Evolutionary conservation across 2,888 invertebrate species (phyloP), one percentile per base, ranked within the genome.

Genomic region (Caenorhabditis parvicauda): DNA sequence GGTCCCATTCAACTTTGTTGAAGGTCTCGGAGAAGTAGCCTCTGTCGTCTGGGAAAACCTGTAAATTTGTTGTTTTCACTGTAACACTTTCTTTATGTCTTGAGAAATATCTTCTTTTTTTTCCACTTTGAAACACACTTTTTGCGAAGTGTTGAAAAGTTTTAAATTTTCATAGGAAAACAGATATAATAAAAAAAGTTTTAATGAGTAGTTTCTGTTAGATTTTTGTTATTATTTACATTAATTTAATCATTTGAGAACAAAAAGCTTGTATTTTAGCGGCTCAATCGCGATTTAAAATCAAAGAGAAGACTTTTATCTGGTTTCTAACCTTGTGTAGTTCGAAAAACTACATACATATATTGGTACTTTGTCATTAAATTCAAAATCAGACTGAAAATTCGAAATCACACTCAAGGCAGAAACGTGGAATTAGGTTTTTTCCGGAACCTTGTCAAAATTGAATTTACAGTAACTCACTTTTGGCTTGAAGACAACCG

Each of bases 21-120:
- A 75, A 80, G 38, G 68, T 74, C 59, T 80, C 80, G 24, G 74
- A 72, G 68, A 80, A 80, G 63, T 75, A 80, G 1, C 80, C 80
- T 1, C 80, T 67, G 38, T 77, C 74, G 46, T 80, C 80, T n/a
- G 80, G 80, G 55, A 80, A 80, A 7, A 74, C 72, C 72, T 72
- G 45, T 37, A 51, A 37, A 32, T 32, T 32, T 32, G 9, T 32
- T 32, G 9, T n/a, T 32, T 32, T 12, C 9, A 32, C 9, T 19
- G 25, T 24, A 44, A 44, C 22, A 21, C 25, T 7, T n/a, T n/a
- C 9, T 7, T 41, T 32, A n/a, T n/a, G n/a, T n/a, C n/a, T n/a
- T n/a, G n/a, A n/a, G n/a, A n/a, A n/a, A n/a, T n/a, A n/a, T n/a
- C n/a, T n/a, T n/a, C n/a, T n/a, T n/a, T n/a, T n/a, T n/a, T n/a